Base-by-base conservation (phyloP, 2,113 vertebrate species). In the Entelurus aequoreus region DNA sequence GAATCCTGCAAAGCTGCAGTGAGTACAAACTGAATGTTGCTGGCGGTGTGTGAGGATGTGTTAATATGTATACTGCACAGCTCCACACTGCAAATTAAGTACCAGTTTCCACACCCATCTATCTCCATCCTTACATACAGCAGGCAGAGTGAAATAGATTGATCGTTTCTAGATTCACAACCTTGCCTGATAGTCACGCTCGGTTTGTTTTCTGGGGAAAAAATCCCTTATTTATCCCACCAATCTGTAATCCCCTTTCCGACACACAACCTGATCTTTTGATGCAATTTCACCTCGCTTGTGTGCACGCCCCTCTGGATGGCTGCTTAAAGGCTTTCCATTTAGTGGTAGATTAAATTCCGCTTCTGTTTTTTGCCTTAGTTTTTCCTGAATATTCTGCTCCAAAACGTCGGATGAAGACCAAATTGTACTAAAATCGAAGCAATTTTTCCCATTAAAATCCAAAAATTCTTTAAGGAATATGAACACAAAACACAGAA, bases 281-380 rank as follows among this genome's bases (percentile, higher is more conserved):
- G 63, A 77, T 78, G 79, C 78, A 80, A 84, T 84, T 84, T 84
- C 77, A 73, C 77, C 69, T 71, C 69, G 69, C 73, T 81, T 71
- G 68, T 49, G 63, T 77, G 65, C 74, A 77, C 59, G 6, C 7
- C 75, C 76, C 80, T 82, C 67, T 68, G 79, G 81, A 82, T 78
- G 79, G 76, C 79, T 84, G 74, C 82, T 88, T 85, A 88, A 86
- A 86, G 82, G 84, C 79, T 87, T 87, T 84, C 72, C 75, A 68
- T 75, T 82, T 85, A 86, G 80, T 85, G 84, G 82, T 81, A 83
- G 84, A 84, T 89, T 87, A 84, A 86, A 87, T 82, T 85, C 73
- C 72, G 70, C 76, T 74, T 74, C 75, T 49, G 71, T 80, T 84
- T 80, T 84, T 84, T 87, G 72, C 71, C 80, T 84, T 87, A 83